Percentiles rank a stretch among this genome's conserved stretches.
Conservation (phyloP, 2,888 invertebrate species). For the Acleris holmiana region DNA sequence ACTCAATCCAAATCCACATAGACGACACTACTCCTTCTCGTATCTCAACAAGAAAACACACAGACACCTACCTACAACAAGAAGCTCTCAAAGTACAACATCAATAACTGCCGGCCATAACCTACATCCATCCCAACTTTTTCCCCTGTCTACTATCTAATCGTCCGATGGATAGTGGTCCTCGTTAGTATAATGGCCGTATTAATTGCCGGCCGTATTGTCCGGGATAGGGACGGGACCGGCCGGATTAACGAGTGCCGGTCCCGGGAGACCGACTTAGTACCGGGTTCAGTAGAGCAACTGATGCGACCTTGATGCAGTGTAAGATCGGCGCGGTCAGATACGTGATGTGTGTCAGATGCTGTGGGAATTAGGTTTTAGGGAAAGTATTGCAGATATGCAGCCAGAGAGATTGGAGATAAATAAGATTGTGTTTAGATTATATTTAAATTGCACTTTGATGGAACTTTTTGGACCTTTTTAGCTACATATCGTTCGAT, state of each 20-base stretch:
- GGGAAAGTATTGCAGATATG: no score
- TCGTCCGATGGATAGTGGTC: conserved; percentile 55
- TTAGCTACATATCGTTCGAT: no score
- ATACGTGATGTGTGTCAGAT: neutral
- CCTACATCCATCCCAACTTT: conserved; percentile 37
- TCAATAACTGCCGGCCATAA: conserved; percentile 27
- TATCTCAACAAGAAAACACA: neutral
- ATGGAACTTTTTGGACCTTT: no score
- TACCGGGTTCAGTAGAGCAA: conserved; percentile 22
- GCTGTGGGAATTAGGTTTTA: no score
- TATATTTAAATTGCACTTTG: no score
- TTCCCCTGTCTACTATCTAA: conserved; percentile 58
- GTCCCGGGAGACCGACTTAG: conserved; percentile 32
- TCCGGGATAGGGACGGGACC: conserved; percentile 50
- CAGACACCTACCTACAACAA: neutral
- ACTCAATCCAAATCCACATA: neutral
- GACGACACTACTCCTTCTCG: neutral
- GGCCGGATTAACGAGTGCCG: conserved; percentile 43
- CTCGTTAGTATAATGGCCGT: conserved; percentile 64
- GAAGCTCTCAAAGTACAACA: conserved; percentile 7
- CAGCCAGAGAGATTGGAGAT: no score
- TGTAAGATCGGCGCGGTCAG: neutral
- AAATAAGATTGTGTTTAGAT: no score
- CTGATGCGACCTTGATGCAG: neutral
- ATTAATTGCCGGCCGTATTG: conserved; percentile 70